Base-by-base conservation (phyloP, 2,797 vertebrate species). In the Margarornis squamiger region DNA sequence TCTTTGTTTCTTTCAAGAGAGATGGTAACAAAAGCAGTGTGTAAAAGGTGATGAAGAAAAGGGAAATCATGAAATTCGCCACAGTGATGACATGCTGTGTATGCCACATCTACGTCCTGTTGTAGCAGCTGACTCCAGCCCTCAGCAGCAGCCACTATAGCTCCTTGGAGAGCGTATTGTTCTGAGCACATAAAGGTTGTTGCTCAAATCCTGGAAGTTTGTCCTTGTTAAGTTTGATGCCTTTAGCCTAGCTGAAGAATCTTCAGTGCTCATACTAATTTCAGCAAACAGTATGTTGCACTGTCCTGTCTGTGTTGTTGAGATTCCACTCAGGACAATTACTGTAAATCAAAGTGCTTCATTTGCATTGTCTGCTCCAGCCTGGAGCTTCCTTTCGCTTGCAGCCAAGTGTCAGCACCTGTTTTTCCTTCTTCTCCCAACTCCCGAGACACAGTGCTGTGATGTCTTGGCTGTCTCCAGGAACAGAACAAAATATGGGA, bases 311-410 rank as follows among this genome's bases (percentile, higher is more conserved):
- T 1, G 0, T 72, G 65, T 15, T 92, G 41, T 32, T 91, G 82
- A 68, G 30, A 61, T 88, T 91, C 75, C 23, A 36, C 30, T 86
- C 36, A 29, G 59, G 51, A 78, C 29, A 73, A n/a, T 52, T 66
- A 36, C 45, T 41, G 39, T 52, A 88, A 91, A 88, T 70, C 70
- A 20, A 38, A 92, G 41, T 52, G 23, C 17, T 78, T 79, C 4
- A 1, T 58, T 55, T 66, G 39, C 46, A 75, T 86, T 16, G 1
- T 48, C 55, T 41, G 9, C 41, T 84, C 46, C 68, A 81, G 62
- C 39, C 20, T 46, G 41, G 79, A 88, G 52, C 76, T 88, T 81
- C 48, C 70, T 96, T 88, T 94, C 75, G n/a, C 46, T 96, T 90
- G 58, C 63, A 80, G 58, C 38, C 88, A 88, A 78, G 36, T 67